Percentiles rank a stretch among this genome's conserved stretches.
Conservation (phyloP, 30 jellyfish, hydroid and myxozoan species). For the Mastigias papua region DNA sequence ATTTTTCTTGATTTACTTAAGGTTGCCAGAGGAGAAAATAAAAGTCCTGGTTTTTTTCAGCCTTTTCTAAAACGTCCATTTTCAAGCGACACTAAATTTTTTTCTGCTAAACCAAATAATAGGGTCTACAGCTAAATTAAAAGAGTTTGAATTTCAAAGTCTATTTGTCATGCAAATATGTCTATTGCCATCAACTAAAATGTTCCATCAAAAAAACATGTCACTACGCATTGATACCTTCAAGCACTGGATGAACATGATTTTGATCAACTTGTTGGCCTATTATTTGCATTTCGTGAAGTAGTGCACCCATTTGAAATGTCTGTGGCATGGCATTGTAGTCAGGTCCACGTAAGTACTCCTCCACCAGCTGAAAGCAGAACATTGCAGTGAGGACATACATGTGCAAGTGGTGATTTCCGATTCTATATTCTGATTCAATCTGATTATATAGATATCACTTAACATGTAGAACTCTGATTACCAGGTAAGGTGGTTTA, state of each 20-base stretch:
- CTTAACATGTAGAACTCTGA: too few species aligned
- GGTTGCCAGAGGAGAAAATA: too few species aligned
- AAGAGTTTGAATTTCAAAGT: background rate
- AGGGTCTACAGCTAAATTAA: background rate
- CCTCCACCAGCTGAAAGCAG: slow-evolving; percentile 37
- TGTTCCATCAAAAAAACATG: background rate
- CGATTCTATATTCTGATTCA: too few species aligned
- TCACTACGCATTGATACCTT: slow-evolving; percentile 11
- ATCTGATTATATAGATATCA: too few species aligned
- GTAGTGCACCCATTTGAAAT: slow-evolving; percentile 72
- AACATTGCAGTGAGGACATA: too few species aligned
- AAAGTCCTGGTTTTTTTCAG: too few species aligned
- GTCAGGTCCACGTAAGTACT: slow-evolving; percentile 41
- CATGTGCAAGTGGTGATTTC: too few species aligned
- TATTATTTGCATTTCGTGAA: slow-evolving; percentile 65
- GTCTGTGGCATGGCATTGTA: slow-evolving; percentile 72
- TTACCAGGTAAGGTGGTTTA: too few species aligned
- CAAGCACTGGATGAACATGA: slow-evolving; percentile 25
- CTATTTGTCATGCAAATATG: background rate
- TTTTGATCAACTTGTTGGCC: background rate
- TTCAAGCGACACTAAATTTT: background rate
- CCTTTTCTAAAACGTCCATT: too few species aligned
- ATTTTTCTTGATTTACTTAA: too few species aligned
- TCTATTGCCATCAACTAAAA: background rate
- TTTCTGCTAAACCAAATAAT: background rate